These are phyloP conservation scores for Carposina sasakii DNA, from an alignment of 1,140 invertebrate genomes.

Conservation along the genomic window DNA sequence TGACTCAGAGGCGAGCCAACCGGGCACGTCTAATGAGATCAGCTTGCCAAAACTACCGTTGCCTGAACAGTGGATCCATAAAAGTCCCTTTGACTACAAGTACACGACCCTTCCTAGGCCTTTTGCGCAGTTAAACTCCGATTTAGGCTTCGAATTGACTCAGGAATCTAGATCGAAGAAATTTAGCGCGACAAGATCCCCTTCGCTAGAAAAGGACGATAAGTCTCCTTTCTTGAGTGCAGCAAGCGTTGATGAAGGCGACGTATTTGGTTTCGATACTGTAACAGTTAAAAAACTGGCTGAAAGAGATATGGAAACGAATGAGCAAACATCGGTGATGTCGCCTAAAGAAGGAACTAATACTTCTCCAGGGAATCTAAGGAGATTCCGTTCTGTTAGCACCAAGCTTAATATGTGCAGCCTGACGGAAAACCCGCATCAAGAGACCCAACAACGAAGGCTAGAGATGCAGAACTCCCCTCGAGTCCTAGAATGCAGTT, in stretches of 20 bases:
- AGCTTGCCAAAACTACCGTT: slow-evolving; percentile 48
- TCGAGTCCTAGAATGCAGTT: slow-evolving; percentile 51
- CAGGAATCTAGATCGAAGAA: slow-evolving; percentile 54
- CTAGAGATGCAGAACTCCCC: slow-evolving; percentile 65
- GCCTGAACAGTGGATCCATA: slow-evolving; percentile 58
- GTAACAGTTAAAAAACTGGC: slow-evolving; percentile 40
- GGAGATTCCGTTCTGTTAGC: slow-evolving; percentile 60
- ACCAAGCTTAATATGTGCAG: slow-evolving; percentile 62
- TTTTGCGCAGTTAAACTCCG: slow-evolving; percentile 45
- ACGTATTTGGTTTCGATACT: slow-evolving; percentile 57
- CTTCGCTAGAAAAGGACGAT: slow-evolving; percentile 68
- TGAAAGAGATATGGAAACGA: slow-evolving; percentile 25
- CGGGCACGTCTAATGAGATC: slow-evolving; percentile 26
- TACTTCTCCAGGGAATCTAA: slow-evolving; percentile 49
- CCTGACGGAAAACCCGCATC: slow-evolving; percentile 42
- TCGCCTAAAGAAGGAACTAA: slow-evolving; percentile 40
- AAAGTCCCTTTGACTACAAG: slow-evolving; percentile 49
- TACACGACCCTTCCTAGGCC: slow-evolving; percentile 26
- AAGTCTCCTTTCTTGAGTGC: slow-evolving; percentile 55
- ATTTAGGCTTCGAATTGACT: slow-evolving; percentile 45
- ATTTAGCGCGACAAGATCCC: slow-evolving; percentile 63
- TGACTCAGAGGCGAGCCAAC: slow-evolving; percentile 19
- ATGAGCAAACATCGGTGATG: slow-evolving; percentile 27
- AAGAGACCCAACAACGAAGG: slow-evolving; percentile 47
- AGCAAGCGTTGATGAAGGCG: slow-evolving; percentile 39